Percentiles rank a stretch among this genome's conserved stretches.
Evolutionary conservation across 2,113 vertebrate species (phyloP).

Genomic region (Esox niger): DNA sequence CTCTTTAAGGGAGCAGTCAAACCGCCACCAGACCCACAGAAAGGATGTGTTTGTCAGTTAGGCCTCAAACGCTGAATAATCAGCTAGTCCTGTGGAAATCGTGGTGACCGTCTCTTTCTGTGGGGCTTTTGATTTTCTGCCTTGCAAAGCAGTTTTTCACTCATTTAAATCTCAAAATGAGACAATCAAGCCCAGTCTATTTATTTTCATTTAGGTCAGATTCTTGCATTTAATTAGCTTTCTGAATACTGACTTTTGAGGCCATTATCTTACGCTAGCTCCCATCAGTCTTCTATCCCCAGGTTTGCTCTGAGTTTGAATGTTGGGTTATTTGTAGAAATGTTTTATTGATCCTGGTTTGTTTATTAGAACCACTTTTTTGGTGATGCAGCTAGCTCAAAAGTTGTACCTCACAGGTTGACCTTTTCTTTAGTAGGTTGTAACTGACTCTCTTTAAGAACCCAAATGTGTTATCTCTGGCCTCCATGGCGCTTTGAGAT

Average conservation of each 20-base stretch:
- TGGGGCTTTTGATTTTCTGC: constrained; percentile 39
- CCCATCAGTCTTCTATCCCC: background rate
- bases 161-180: background rate
- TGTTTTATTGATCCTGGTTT: background rate
- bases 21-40: constrained; percentile 33
- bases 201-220: background rate
- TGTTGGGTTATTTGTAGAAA: background rate
- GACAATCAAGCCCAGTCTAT: background rate
- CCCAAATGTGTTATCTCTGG: constrained; percentile 33
- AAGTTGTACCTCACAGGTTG: background rate
- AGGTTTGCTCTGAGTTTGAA: background rate
- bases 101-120: constrained; percentile 45
- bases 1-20: constrained; percentile 37
- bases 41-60: constrained; percentile 57
- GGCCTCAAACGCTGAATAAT: constrained; percentile 58
- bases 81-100: constrained; percentile 41
- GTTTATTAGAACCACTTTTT: background rate
- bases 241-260: background rate
- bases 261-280: background rate
- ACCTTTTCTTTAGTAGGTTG: background rate
- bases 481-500: constrained; percentile 18
- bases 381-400: background rate
- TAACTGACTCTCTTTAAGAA: constrained; percentile 10
- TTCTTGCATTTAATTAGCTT: background rate
- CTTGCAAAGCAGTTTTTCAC: constrained; percentile 49